phyloP scores from a whole-genome alignment of 2,888 invertebrate species.

The Idaea dimidiata region DNA sequence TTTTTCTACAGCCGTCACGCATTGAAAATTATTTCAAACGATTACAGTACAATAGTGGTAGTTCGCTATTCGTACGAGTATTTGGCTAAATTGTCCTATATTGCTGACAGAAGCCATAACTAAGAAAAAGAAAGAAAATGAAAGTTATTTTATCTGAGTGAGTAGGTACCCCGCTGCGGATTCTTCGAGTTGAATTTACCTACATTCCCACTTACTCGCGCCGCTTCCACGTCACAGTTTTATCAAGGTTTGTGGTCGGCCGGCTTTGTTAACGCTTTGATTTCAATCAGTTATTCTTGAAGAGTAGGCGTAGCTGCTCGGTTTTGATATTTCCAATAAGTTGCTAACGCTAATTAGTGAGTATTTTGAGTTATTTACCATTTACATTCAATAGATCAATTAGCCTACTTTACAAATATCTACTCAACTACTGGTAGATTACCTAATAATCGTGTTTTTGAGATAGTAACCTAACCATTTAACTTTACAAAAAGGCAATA shows the following conservation, averaged over 20 bases:
- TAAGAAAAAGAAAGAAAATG: no score
- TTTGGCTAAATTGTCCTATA: no score
- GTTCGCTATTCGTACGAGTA: no score
- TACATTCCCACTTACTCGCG: background rate
- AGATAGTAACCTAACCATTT: background rate
- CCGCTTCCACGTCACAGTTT: background rate
- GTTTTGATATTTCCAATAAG: constrained; percentile 11
- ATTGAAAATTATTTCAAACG: no score
- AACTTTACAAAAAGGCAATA: background rate
- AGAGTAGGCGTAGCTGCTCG: constrained; percentile 32
- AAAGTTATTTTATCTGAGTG: background rate
- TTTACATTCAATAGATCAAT: background rate
- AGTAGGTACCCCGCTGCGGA: background rate
- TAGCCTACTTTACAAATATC: background rate
- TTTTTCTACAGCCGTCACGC: no score
- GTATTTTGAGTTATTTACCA: constrained; percentile 8
- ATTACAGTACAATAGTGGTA: no score
- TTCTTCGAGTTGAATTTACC: background rate
- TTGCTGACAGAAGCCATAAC: no score
- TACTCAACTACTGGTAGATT: background rate
- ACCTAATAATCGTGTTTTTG: no score
- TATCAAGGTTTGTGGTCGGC: constrained; percentile 4
- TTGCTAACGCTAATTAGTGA: constrained; percentile 30
- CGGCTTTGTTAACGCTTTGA: background rate
- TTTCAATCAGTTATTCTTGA: constrained; percentile 27